Percentiles rank a stretch among this genome's conserved stretches.
These are phyloP conservation scores for Catocala nupta DNA, from an alignment of 2,888 invertebrate genomes.

Conservation along the genomic window DNA sequence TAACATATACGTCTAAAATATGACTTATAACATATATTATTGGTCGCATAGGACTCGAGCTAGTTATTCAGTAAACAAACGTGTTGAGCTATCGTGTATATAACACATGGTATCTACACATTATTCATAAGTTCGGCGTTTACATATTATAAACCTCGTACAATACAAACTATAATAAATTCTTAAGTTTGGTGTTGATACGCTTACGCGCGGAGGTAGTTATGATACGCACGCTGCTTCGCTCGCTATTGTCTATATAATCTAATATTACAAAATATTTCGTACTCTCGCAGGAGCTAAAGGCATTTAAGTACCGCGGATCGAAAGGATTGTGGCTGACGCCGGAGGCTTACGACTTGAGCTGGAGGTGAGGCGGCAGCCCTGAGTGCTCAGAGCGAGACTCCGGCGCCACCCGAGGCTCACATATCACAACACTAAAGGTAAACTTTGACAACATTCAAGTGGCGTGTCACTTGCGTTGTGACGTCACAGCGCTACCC, in stretches of 20 bases:
- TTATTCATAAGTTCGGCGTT: slow-evolving; percentile 9
- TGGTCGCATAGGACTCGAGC: no score
- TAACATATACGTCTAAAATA: no score
- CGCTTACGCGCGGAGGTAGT: slow-evolving; percentile 56
- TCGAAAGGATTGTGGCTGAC: slow-evolving; percentile 14
- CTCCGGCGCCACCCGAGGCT: no score
- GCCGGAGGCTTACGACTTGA: background rate
- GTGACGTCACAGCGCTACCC: no score
- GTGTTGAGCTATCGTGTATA: no score
- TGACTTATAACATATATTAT: no score
- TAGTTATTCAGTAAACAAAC: no score
- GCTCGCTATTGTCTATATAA: slow-evolving; percentile 33
- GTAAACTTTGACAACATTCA: slow-evolving; percentile 29
- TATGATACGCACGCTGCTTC: slow-evolving; percentile 36
- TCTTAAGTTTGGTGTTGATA: slow-evolving; percentile 56
- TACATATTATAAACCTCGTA: background rate
- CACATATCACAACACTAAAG: slow-evolving; percentile 34
- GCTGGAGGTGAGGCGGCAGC: no score
- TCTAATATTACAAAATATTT: slow-evolving; percentile 30
- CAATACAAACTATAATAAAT: slow-evolving; percentile 43
- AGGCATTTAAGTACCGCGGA: slow-evolving; percentile 10
- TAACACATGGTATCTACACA: slow-evolving; percentile 5
- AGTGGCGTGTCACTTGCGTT: background rate
- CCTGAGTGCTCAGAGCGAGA: no score
- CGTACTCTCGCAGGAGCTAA: slow-evolving; percentile 16